Percentiles rank a stretch among this genome's conserved stretches.
phyloP scores from a whole-genome alignment of 2,888 invertebrate genomes.

The Eudasyphora cyanicolor region DNA sequence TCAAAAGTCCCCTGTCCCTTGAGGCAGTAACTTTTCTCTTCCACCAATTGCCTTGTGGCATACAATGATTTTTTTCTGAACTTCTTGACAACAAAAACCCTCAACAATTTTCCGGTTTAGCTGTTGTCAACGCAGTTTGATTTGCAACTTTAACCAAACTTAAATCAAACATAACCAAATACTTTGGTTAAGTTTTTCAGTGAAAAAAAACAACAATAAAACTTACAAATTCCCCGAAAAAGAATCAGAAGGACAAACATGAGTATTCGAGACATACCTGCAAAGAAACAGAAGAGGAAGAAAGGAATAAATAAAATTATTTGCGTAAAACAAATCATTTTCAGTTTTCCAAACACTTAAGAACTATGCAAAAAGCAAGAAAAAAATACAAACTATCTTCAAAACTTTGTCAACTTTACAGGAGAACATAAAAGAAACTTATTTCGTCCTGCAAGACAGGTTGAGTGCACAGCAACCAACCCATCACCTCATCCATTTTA shows the following conservation, averaged over 20 bases:
- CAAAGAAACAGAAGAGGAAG: slow-evolving; percentile 29
- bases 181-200: not conserved
- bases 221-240: slow-evolving; percentile 8
- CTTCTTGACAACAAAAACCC: no score
- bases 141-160: not conserved
- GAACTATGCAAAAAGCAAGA: slow-evolving; percentile 22
- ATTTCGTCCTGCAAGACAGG: no score
- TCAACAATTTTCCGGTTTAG: no score
- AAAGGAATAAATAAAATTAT: slow-evolving; percentile 33
- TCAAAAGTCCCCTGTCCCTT: no score
- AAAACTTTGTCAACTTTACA: not conserved
- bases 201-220: not conserved
- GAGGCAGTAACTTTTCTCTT: no score
- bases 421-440: not conserved
- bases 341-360: slow-evolving; percentile 39
- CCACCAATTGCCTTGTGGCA: no score
- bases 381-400: slow-evolving; percentile 5
- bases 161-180: not conserved
- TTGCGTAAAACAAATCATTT: slow-evolving; percentile 40
- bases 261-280: slow-evolving; percentile 56
- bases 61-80: no score
- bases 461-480: no score
- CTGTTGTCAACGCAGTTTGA: not conserved
- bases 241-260: not conserved
- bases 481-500: no score